Base-by-base conservation (phyloP, 2,888 invertebrate genomes). In the Imbricaverruca yamaguchii region DNA sequence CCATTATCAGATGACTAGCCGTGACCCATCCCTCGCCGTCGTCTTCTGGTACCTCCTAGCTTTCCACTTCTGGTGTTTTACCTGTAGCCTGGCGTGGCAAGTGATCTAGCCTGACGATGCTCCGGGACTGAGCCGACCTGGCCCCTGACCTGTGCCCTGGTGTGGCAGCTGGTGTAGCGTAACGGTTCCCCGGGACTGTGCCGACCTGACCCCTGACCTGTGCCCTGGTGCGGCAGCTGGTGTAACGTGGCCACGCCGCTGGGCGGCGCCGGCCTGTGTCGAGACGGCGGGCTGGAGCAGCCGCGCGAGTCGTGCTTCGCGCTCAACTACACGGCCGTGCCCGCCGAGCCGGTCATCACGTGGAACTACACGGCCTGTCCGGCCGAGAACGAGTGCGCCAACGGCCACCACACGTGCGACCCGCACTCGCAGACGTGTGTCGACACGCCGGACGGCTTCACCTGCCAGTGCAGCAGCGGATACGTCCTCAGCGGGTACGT, bases 361-460 rank as follows among this genome's bases (percentile, higher is more conserved):
- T 97, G 97, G 97, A 92, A 95, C 85, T 97, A 96, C 86, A 92
- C 94, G 0, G 90, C 91, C 78, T 97, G 97, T 86, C 97, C 97
- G 0, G 92, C 93, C 0, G 98, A 98, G 88, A 93, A 98, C 86
- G 97, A 98, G 87, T 98, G 97, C 86, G 89, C 89, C 77, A 97
- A 97, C 87, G 91, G 92, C 8, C 97, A 97, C 87, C 96, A 97
- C 86, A 94, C 92, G 82, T 98, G 98, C 87, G 93, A 95, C 87
- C 89, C 91, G 0, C 91, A 92, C 82, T 95, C 95, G 7, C 95
- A 98, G 90, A 91, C 92, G 85, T 98, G 97, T 87, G 92, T 92
- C 80, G 96, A 98, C 87, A 87, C 92, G 18, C 90, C 91, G 0
- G 90, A 91, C 82, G 94, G 94, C n/a, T 97, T 93, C 87, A 90